Evolutionary conservation across 2,113 vertebrate species (phyloP).

Genomic region (Sinocyclocheilus anophthalmus): DNA sequence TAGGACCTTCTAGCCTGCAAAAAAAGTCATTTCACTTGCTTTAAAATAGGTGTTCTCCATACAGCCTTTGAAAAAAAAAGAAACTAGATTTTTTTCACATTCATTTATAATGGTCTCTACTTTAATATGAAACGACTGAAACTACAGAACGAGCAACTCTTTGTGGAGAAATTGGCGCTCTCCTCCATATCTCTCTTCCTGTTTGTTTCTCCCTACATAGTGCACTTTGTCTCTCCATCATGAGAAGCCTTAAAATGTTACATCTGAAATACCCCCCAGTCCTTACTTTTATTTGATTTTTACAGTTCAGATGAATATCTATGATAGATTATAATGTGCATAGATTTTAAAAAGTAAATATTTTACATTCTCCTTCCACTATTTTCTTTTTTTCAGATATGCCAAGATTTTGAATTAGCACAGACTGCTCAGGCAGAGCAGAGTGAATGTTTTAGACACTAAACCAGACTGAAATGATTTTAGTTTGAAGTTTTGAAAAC

Average conservation of each 20-base stretch:
- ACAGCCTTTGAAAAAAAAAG: neutral
- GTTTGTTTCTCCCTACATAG: constrained; percentile 58
- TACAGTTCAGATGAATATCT: neutral
- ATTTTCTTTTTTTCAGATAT: neutral
- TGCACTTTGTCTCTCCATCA: constrained; percentile 79
- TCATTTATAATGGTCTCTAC: constrained; percentile 1
- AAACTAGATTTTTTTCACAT: neutral
- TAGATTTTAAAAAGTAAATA: neutral
- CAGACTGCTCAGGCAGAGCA: neutral
- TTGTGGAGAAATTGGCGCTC: constrained; percentile 1
- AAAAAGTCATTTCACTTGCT: neutral
- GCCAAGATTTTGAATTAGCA: constrained; percentile 24
- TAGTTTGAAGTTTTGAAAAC: neutral
- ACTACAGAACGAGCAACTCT: neutral
- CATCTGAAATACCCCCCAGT: constrained; percentile 49
- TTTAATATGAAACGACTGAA: neutral
- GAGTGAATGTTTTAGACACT: constrained; percentile 9
- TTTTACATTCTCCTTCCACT: neutral
- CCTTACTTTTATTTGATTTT: constrained; percentile 11
- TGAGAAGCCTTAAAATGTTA: constrained; percentile 75
- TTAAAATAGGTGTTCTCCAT: constrained; percentile 23
- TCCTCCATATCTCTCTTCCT: constrained; percentile 45
- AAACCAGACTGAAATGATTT: neutral
- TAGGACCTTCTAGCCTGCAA: constrained; percentile 20
- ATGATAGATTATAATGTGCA: neutral